These are phyloP conservation scores for Sebastiscus tertius DNA, from an alignment of 2,797 vertebrate genomes.

Conservation along the genomic window DNA sequence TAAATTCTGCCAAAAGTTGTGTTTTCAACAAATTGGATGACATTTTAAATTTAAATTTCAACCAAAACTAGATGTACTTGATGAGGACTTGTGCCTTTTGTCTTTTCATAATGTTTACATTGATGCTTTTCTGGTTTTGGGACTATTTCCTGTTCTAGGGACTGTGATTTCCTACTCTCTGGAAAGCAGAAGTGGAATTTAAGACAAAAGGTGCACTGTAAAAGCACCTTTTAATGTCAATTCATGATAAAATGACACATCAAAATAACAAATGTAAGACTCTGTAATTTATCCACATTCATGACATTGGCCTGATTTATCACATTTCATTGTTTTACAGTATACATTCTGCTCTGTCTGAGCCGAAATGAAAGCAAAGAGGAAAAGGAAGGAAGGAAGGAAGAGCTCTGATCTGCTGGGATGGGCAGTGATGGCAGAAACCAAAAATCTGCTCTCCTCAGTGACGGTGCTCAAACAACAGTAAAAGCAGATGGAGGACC, in stretches of 20 bases:
- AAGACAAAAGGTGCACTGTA: background rate
- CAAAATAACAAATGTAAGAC: background rate
- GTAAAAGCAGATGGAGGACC: slow-evolving; percentile 58
- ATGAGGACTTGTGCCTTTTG: background rate
- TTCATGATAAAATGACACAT: background rate
- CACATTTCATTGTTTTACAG: slow-evolving; percentile 1
- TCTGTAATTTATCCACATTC: background rate
- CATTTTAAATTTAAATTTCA: background rate
- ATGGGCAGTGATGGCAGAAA: slow-evolving; percentile 9
- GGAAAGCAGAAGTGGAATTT: background rate
- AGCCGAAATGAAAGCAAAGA: slow-evolving; percentile 7
- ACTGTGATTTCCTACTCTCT: background rate
- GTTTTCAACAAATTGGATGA: background rate
- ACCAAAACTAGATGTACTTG: background rate
- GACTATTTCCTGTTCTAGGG: background rate
- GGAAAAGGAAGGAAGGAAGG: background rate
- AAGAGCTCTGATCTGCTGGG: background rate
- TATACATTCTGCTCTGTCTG: background rate
- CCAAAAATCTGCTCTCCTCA: background rate
- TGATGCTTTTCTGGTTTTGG: background rate
- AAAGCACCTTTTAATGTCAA: background rate
- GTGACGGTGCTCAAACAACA: background rate
- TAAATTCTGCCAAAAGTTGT: background rate
- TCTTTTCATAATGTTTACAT: background rate
- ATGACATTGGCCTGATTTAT: background rate